A percentile compares a stretch with the other conserved stretches of the same genome.
Evolutionary conservation across 2,797 vertebrate species (phyloP).

Genomic region (Triplophysa bombifrons): DNA sequence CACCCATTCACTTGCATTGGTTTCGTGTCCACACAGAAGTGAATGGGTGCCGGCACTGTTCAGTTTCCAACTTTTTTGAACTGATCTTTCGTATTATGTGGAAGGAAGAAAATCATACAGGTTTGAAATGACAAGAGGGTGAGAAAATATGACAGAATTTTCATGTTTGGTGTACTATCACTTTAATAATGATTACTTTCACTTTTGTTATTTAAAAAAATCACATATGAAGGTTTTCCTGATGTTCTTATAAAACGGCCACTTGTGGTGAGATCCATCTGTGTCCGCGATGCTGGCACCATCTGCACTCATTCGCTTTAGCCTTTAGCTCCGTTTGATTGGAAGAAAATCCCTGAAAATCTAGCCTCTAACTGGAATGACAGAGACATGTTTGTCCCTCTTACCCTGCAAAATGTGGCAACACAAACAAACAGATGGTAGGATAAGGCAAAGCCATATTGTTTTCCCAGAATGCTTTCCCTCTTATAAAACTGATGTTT

Average conservation of each 20-base stretch:
- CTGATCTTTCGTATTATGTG: too few species aligned
- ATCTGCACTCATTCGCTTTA: slow-evolving; percentile 58
- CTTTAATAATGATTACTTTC: not conserved
- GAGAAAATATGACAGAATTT: too few species aligned
- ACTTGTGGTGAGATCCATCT: slow-evolving; percentile 37
- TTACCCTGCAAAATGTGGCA: slow-evolving; percentile 60
- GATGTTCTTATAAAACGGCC: slow-evolving; percentile 50
- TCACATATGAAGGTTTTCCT: not conserved
- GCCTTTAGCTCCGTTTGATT: slow-evolving; percentile 59
- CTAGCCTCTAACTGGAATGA: slow-evolving; percentile 58
- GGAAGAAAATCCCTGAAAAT: slow-evolving; percentile 64
- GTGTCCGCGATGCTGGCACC: slow-evolving; percentile 55
- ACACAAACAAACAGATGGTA: slow-evolving; percentile 70
- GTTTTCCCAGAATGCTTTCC: slow-evolving; percentile 22
- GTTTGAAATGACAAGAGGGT: too few species aligned
- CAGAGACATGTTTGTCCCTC: slow-evolving; percentile 56
- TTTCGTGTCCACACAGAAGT: too few species aligned
- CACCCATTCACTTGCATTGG: too few species aligned
- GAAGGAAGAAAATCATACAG: too few species aligned
- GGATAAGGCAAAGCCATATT: slow-evolving; percentile 55
- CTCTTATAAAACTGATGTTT: slow-evolving; percentile 16
- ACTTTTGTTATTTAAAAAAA: not conserved
- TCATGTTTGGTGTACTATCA: too few species aligned
- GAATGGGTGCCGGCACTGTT: too few species aligned
- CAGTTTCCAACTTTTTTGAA: too few species aligned